A percentile compares a stretch with the other conserved stretches of the same genome.
Evolutionary conservation across 2,888 invertebrate species (phyloP).

Genomic region (Nineta flava): DNA sequence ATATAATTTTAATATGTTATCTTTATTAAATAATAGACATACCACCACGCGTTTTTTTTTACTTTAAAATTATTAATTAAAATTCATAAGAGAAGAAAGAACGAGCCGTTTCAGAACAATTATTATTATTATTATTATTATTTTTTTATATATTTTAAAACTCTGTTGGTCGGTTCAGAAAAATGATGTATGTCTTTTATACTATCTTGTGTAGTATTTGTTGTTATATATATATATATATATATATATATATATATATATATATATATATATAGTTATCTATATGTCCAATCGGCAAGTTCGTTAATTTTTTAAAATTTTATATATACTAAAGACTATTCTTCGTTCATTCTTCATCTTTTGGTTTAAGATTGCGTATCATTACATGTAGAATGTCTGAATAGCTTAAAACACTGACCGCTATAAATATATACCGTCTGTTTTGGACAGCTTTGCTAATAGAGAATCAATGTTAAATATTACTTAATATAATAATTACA

Average conservation of each 20-base stretch:
- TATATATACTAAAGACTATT: no score
- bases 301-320: not conserved
- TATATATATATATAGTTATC: not conserved
- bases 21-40: not conserved
- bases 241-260: not conserved
- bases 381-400: no score
- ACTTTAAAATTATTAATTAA: not conserved
- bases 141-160: not conserved
- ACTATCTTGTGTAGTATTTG: no score
- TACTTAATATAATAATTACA: no score
- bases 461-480: no score
- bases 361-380: no score
- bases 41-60: not conserved
- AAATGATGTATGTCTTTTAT: slow-evolving; percentile 4
- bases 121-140: not conserved
- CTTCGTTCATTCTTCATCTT: no score
- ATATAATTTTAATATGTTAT: not conserved
- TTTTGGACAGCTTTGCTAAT: no score
- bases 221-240: no score
- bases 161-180: not conserved
- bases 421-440: no score
- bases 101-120: slow-evolving; percentile 2
- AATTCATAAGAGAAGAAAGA: slow-evolving; percentile 1
- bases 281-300: slow-evolving; percentile 2
- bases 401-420: no score